Conservation (phyloP, 2,797 vertebrate species). For the Yasuhikotakia modesta region DNA sequence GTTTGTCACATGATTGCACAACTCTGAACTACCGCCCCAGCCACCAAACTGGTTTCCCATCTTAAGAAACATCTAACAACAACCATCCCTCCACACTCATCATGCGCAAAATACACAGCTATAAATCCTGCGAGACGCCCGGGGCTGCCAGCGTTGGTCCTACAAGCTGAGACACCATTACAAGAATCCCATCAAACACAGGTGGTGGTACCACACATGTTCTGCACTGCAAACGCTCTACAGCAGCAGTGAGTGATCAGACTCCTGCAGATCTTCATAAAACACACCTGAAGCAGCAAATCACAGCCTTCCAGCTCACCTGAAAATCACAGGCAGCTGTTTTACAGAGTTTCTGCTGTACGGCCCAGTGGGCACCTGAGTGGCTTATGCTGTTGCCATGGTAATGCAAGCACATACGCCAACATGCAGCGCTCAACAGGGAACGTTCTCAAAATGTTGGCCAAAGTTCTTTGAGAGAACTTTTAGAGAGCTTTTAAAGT, state of each 20-base stretch:
- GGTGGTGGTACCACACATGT: neutral
- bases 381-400: neutral
- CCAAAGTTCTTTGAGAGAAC: too few species aligned
- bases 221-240: neutral
- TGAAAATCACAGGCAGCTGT: neutral
- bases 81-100: neutral
- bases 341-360: neutral
- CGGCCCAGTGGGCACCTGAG: neutral
- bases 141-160: neutral
- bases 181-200: neutral
- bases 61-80: slow-evolving; percentile 24
- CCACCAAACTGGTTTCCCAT: slow-evolving; percentile 48
- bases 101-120: neutral
- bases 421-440: too few species aligned
- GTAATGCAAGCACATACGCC: neutral
- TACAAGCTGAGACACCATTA: neutral
- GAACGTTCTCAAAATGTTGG: too few species aligned
- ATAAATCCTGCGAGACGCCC: neutral
- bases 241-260: neutral
- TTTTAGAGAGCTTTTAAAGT: too few species aligned
- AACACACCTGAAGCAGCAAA: neutral
- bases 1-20: slow-evolving; percentile 24
- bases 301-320: neutral
- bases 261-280: neutral
- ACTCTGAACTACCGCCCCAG: slow-evolving; percentile 12